Conservation (phyloP, 2,888 invertebrate genomes). For the Beris chalybata region DNA sequence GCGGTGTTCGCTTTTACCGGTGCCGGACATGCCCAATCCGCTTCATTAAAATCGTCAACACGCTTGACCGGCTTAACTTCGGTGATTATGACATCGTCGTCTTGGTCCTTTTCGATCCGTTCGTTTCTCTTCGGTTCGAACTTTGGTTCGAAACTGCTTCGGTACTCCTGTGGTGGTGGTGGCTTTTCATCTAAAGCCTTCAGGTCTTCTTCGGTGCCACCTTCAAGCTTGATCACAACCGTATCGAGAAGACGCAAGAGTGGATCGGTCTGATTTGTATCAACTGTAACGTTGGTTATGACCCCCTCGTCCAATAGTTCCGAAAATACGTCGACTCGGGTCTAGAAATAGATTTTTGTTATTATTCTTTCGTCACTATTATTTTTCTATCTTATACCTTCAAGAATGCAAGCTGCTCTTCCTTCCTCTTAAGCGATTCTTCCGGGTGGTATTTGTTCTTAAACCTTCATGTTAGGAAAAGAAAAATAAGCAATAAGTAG, state of each 20-base stretch:
- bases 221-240: constrained; percentile 95
- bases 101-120: constrained; percentile 43
- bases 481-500: constrained; percentile 36
- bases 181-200: constrained; percentile 77
- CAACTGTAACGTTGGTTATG: constrained; percentile 78
- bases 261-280: constrained; percentile 80
- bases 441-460: constrained; percentile 98
- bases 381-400: constrained; percentile 62
- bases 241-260: constrained; percentile 89
- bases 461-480: constrained; percentile 73
- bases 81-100: constrained; percentile 48
- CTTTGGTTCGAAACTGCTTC: constrained; percentile 15
- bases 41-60: constrained; percentile 26
- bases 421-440: constrained; percentile 86
- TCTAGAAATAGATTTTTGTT: background rate
- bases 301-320: constrained; percentile 76
- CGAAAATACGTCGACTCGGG: constrained; percentile 82
- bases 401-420: constrained; percentile 79
- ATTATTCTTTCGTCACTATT: constrained; percentile 21
- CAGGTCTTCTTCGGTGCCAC: constrained; percentile 86
- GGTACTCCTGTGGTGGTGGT: constrained; percentile 31
- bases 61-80: constrained; percentile 40
- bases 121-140: constrained; percentile 43
- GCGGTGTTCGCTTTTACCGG: constrained; percentile 17
- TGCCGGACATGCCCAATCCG: constrained; percentile 21